A percentile compares a stretch with the other conserved stretches of the same genome.
Evolutionary conservation across 2,797 vertebrate species (phyloP).

Genomic region (Eupleurogrammus muticus): DNA sequence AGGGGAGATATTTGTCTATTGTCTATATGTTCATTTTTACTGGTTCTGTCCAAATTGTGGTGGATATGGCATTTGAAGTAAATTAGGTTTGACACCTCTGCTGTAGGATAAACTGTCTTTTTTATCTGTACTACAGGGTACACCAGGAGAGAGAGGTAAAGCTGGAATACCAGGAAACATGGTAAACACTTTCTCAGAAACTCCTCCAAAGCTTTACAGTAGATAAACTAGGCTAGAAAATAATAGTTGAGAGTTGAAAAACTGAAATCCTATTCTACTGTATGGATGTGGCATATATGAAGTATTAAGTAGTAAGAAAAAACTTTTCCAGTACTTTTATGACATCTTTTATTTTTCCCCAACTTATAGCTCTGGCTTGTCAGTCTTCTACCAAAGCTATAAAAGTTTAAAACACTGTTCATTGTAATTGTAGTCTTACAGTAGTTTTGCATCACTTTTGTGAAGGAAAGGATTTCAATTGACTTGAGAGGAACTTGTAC

Average conservation of each 20-base stretch:
- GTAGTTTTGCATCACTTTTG: slow-evolving; percentile 24
- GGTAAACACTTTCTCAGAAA: slow-evolving; percentile 49
- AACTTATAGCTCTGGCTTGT: slow-evolving; percentile 10
- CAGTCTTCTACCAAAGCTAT: slow-evolving; percentile 3
- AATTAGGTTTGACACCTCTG: too few species aligned
- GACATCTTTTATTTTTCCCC: slow-evolving; percentile 2
- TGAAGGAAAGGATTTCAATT: slow-evolving; percentile 34
- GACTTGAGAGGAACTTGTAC: slow-evolving; percentile 19
- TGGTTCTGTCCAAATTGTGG: too few species aligned
- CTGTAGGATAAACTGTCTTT: not conserved
- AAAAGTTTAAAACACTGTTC: slow-evolving; percentile 28
- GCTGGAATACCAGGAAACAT: slow-evolving; percentile 71
- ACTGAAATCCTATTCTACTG: slow-evolving; percentile 7
- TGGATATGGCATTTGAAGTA: too few species aligned
- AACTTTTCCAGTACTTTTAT: slow-evolving; percentile 14
- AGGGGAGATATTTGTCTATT: too few species aligned
- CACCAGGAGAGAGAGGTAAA: slow-evolving; percentile 69
- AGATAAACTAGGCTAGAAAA: not conserved
- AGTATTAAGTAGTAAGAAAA: not conserved
- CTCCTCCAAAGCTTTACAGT: not conserved
- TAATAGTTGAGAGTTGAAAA: not conserved
- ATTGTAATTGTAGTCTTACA: slow-evolving; percentile 25
- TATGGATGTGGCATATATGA: not conserved
- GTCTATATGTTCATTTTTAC: too few species aligned
- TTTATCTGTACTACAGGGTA: slow-evolving; percentile 57